A percentile compares a stretch with the other conserved stretches of the same genome.
Evolutionary conservation across 2,113 vertebrate genomes (phyloP).

Genomic region (Atlantisia rogersi): DNA sequence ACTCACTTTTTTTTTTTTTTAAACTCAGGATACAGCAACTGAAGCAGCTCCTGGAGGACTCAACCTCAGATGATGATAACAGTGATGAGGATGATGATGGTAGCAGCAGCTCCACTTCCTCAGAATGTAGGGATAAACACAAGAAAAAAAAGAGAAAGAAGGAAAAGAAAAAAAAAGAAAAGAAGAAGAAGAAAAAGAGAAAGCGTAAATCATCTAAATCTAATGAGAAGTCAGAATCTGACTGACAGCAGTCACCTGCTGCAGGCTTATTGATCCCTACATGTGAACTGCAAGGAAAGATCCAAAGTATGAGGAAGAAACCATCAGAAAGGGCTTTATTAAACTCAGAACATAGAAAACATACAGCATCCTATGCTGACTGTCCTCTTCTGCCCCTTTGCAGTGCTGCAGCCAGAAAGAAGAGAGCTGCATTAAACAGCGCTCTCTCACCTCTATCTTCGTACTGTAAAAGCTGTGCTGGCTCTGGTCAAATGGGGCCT

Average conservation of each 20-base stretch:
- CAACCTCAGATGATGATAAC: slow-evolving; percentile 83
- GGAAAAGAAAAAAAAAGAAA: slow-evolving; percentile 76
- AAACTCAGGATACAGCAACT: slow-evolving; percentile 89
- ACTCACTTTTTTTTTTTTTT: not conserved
- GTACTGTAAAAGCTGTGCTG: not conserved
- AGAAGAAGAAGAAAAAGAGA: slow-evolving; percentile 72
- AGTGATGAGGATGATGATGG: slow-evolving; percentile 72
- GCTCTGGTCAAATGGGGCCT: accelerated
- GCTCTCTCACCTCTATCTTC: not conserved
- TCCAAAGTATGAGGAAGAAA: not conserved
- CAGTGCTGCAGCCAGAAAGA: not conserved
- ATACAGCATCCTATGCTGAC: not conserved
- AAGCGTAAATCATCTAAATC: slow-evolving; percentile 82
- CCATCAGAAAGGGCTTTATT: not conserved
- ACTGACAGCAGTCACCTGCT: slow-evolving; percentile 64
- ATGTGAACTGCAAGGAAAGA: not conserved
- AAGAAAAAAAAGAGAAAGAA: slow-evolving; percentile 86
- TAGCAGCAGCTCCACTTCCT: slow-evolving; percentile 78
- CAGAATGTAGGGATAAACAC: slow-evolving; percentile 61
- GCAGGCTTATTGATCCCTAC: not conserved
- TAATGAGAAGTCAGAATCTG: slow-evolving; percentile 77
- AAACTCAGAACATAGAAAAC: not conserved
- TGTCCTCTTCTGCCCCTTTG: not conserved
- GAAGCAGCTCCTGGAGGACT: slow-evolving; percentile 90
- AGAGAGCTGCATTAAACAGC: not conserved